A percentile compares a stretch with the other conserved stretches of the same genome.
These are phyloP conservation scores for Folsomia manolachei DNA, from an alignment of 2,888 invertebrate genomes.

Conservation along the genomic window DNA sequence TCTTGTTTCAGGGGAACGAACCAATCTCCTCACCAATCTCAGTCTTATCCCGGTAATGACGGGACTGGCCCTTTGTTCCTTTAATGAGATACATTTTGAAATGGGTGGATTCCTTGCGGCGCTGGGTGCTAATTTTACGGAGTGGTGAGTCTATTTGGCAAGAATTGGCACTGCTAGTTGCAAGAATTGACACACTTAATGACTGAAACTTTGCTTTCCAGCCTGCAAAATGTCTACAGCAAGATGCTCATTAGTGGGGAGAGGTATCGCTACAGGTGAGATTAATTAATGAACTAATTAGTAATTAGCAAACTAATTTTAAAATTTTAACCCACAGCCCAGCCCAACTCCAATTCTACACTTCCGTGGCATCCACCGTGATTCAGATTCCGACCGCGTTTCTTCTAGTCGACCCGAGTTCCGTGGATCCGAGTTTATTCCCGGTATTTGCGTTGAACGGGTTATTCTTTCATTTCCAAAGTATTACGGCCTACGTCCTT, in stretches of 20 bases:
- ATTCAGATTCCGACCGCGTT: conserved; percentile 70
- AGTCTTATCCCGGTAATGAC: conserved; percentile 74
- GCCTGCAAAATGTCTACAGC: conserved; percentile 74
- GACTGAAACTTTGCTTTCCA: conserved; percentile 51
- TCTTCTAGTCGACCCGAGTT: conserved; percentile 64
- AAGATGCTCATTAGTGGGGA: conserved; percentile 74
- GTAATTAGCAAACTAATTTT: no score
- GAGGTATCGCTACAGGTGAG: conserved; percentile 66
- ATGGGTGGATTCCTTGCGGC: conserved; percentile 70
- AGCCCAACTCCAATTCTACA: conserved; percentile 75
- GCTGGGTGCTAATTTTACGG: conserved; percentile 73
- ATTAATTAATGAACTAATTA: no score
- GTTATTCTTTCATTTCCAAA: conserved; percentile 75
- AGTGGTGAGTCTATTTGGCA: conserved; percentile 58
- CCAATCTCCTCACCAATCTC: conserved; percentile 66
- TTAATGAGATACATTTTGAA: conserved; percentile 74
- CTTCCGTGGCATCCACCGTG: conserved; percentile 68
- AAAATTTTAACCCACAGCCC: no score
- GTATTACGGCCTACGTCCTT: conserved; percentile 73
- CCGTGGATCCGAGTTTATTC: conserved; percentile 57
- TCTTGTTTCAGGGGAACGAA: conserved; percentile 61
- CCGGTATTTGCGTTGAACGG: conserved; percentile 67
- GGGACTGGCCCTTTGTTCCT: conserved; percentile 71
- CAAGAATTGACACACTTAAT: neutral
- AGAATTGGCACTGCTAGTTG: neutral